Conservation (phyloP, 2,113 vertebrate species). For the Bettongia penicillata region DNA sequence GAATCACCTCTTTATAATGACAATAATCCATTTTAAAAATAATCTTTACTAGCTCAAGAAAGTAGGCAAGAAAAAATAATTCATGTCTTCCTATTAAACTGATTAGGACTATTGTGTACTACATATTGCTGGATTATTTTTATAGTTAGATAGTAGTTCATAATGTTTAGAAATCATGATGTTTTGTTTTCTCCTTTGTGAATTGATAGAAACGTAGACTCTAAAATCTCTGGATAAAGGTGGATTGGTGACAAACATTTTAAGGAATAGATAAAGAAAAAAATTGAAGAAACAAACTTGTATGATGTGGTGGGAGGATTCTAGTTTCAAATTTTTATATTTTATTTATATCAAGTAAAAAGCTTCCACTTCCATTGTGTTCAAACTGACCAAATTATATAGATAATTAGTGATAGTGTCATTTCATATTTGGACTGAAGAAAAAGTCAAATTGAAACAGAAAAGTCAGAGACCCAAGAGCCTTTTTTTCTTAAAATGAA, state of each 20-base stretch:
- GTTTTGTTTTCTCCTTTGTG: constrained; percentile 6
- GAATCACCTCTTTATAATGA: background rate
- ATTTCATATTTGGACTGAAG: background rate
- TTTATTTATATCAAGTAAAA: background rate
- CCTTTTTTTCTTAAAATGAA: background rate
- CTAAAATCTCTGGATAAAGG: background rate
- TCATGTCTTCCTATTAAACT: constrained; percentile 4
- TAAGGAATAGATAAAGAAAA: background rate
- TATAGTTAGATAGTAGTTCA: background rate
- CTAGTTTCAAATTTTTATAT: background rate
- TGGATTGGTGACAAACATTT: background rate
- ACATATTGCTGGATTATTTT: background rate
- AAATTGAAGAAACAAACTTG: background rate
- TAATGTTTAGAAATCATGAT: background rate
- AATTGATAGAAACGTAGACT: constrained; percentile 2
- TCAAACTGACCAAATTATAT: background rate
- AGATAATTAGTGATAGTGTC: background rate
- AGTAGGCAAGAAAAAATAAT: background rate
- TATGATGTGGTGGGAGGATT: rapidly evolving
- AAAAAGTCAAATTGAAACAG: background rate
- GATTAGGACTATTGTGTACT: background rate
- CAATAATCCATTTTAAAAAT: background rate
- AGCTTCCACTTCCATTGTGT: background rate
- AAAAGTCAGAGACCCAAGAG: background rate
- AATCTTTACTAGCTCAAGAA: background rate